These are phyloP conservation scores for Ichneumoninae sp. DNA, from an alignment of 2,888 invertebrate genomes.

Conservation along the genomic window DNA sequence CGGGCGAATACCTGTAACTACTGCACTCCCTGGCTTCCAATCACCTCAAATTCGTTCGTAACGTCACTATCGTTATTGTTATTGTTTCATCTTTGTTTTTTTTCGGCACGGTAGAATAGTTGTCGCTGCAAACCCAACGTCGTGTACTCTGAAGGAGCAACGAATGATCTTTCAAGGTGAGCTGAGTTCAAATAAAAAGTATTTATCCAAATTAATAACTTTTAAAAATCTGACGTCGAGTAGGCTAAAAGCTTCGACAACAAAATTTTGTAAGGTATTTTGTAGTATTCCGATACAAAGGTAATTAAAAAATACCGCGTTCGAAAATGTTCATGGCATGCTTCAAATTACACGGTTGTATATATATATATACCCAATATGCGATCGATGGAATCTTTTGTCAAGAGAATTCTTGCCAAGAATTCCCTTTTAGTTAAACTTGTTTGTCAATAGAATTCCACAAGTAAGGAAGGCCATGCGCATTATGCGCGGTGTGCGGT, in stretches of 20 bases:
- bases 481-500: neutral
- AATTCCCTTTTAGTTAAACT: neutral
- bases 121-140: neutral
- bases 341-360: neutral
- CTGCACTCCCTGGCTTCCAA: neutral
- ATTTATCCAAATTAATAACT: neutral
- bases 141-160: neutral
- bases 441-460: neutral
- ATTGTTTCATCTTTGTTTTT: neutral
- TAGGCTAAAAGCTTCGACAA: neutral
- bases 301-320: neutral
- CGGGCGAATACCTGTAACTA: slow-evolving; percentile 7
- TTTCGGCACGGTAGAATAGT: neutral
- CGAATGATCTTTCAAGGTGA: neutral
- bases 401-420: neutral
- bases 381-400: neutral
- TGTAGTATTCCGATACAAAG: no score
- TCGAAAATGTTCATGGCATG: neutral
- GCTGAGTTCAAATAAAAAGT: no score
- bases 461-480: neutral
- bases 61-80: slow-evolving; percentile 13
- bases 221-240: neutral
- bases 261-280: neutral
- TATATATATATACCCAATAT: neutral
- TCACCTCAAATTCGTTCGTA: slow-evolving; percentile 4